Percentiles rank a stretch among this genome's conserved stretches.
phyloP scores from a whole-genome alignment of 2,113 vertebrate species.

The Elachura formosa region DNA sequence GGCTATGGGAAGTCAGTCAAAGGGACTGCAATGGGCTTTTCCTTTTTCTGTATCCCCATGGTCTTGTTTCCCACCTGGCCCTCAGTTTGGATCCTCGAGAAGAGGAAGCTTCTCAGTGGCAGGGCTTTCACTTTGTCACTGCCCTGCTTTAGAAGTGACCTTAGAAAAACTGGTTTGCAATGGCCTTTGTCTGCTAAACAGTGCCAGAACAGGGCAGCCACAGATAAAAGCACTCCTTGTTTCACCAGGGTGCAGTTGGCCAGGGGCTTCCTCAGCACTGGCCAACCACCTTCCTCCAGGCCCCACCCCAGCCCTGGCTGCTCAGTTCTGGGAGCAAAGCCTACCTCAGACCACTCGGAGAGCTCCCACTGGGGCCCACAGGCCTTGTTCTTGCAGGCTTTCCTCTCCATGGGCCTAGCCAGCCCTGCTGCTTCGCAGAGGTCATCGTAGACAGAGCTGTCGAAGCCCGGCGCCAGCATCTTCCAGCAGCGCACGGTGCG shows the following conservation, averaged over 20 bases:
- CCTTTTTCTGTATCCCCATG: not conserved
- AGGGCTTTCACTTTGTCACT: not conserved
- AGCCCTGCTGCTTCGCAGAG: constrained; percentile 81
- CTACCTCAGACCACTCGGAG: constrained; percentile 83
- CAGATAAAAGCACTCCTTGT: not conserved
- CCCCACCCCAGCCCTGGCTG: not conserved
- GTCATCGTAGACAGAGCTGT: constrained; percentile 86
- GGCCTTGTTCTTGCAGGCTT: constrained; percentile 82
- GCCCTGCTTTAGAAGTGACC: not conserved
- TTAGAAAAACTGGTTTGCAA: not conserved
- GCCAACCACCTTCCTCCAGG: not conserved
- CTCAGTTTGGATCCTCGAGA: not conserved
- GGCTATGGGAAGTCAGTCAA: not conserved
- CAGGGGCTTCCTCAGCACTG: not conserved
- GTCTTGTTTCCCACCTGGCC: not conserved
- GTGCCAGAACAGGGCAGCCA: not conserved
- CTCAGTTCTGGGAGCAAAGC: not conserved
- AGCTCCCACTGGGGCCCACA: constrained; percentile 89
- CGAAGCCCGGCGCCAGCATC: constrained; percentile 86
- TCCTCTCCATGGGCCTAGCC: constrained; percentile 82
- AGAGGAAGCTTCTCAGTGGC: not conserved
- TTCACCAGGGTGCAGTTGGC: not conserved
- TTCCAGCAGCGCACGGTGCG: constrained; percentile 89
- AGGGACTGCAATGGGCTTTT: not conserved
- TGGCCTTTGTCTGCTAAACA: not conserved